Evolutionary conservation across 2,888 invertebrate species (phyloP), one percentile per base, ranked within the genome.

Genomic region (Melanophora roralis): DNA sequence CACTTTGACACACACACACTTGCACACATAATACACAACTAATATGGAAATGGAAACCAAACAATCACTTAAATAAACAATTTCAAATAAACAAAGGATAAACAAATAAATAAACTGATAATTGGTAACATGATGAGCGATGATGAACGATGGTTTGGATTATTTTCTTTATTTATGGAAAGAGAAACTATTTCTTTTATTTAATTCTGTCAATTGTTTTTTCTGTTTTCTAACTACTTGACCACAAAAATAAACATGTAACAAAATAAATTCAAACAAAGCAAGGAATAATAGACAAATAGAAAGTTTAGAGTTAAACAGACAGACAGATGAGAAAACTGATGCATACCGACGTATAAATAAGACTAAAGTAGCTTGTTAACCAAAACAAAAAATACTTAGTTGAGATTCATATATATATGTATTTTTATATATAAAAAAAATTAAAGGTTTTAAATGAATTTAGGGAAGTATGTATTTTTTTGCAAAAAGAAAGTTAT

Each of bases 161-260:
- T 27, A 45, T 1, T 9, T 36, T 6, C 7, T 14, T 53, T 16
- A 12, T 36, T 16, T 40, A 40, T 36, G 12, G 16, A 12, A 45
- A 53, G 64, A 8, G 9, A 1, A n/a, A n/a, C 21, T 72, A 57
- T 55, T 27, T 55, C 27, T 47, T 65, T 38, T 57, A 38, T 57
- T 38, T n/a, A n/a, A n/a, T 6, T 57, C 14, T 40, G 12, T 36
- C 38, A 1, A 23, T 57, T 43, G 8, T 47, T 47, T 45, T 27
- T 49, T 12, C 45, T 8, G 8, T 16, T 16, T 53, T 27, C 16
- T 40, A 32, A 51, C 27, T 38, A 40, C 45, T 45, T 23, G 36
- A 16, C 14, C 14, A 72, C 16, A 64, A 62, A n/a, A n/a, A 62
- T 47, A 72, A 72, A 72, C 55, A 38, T 19, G 45, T 32, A 62